Base-by-base conservation (phyloP, 2,113 vertebrate species). In the Pluvianellus socialis region DNA sequence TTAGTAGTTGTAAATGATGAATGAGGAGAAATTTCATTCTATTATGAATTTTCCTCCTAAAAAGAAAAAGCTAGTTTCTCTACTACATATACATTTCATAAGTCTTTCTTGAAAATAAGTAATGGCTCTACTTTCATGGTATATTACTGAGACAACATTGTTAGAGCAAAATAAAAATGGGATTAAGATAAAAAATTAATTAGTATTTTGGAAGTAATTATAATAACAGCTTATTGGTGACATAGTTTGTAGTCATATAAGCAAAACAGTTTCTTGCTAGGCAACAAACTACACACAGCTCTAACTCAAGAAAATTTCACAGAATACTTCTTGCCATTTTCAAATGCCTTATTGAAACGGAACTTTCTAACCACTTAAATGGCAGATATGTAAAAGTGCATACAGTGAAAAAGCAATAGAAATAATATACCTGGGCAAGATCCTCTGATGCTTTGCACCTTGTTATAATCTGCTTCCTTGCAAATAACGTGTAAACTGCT, bases 121-220 rank as follows among this genome's bases (percentile, higher is more conserved):
- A 82, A 72, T 66, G 7, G 4, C 56, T 92, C 7, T 38, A 65
- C n/a, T 75, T 89, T 47, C 19, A 21, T 32, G 13, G 10, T 86
- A 10, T 77, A 38, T 95, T 84, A 68, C 38, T 59, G 5, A 90
- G 15, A 3, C 58, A 82, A 44, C 72, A 81, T 45, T 53, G 12
- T 74, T 59, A 58, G 5, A 92, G 14, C 6, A 58, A 74, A 96
- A 86, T 67, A 77, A 45, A 88, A 82, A 52, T 22, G 9, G 4
- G 19, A 28, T 92, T 17, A 62, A 63, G 26, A 74, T 24, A 76
- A 71, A 62, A 79, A 79, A 77, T 40, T n/a, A 93, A 86, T 94
- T 92, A 91, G 49, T 81, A 66, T 81, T 93, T 93, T 84, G 24
- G 33, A 88, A 30, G 18, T 58, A 88, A 77, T 96, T 79, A 88